Base-by-base conservation (phyloP, 2,797 vertebrate species). In the Okamejei kenojei region DNA sequence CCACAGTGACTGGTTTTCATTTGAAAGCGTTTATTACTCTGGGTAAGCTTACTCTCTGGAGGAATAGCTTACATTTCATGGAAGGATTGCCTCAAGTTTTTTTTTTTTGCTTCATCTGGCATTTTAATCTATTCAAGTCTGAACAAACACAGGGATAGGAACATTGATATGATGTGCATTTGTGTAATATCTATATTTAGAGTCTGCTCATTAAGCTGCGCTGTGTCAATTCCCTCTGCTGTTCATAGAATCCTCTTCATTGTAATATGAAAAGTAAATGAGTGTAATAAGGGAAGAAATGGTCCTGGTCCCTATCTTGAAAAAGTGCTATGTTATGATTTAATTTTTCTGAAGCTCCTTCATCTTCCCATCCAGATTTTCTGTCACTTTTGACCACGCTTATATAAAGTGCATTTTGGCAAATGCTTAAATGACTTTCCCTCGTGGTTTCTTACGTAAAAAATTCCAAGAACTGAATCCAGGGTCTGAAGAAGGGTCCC, bases 211-310 rank as follows among this genome's bases (percentile, higher is more conserved):
- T 88, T 88, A 88, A 88, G 32, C 11, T 88, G n/a, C 84, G 35
- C 61, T 35, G 29, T 86, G 82, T 7, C 61, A 88, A 88, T n/a
- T 84, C 81, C 61, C 26, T 45, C 26, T 63, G 81, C 54, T 84
- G 9, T 61, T 88, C 84, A 88, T n/a, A 32, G 84, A 88, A 88
- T 88, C 32, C 61, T 32, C 84, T 65, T 88, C 58, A 88, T 65
- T 65, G 29, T 65, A 88, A 32, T 8, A 88, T 35, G n/a, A 88
- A 88, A 88, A 88, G n/a, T 88, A 88, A 65, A 2, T 32, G 84
- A 19, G 15, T 65, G 63, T 86, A 63, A 61, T 65, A 65, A 88
- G n/a, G 13, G 0, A 63, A 86, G 61, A 65, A 61, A 19, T n/a
- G n/a, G 13, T 65, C 82, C 58, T 19, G 15, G 84, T 65, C n/a